Base-by-base conservation (phyloP, 1,140 invertebrate species). In the Solenopsis fugax region DNA sequence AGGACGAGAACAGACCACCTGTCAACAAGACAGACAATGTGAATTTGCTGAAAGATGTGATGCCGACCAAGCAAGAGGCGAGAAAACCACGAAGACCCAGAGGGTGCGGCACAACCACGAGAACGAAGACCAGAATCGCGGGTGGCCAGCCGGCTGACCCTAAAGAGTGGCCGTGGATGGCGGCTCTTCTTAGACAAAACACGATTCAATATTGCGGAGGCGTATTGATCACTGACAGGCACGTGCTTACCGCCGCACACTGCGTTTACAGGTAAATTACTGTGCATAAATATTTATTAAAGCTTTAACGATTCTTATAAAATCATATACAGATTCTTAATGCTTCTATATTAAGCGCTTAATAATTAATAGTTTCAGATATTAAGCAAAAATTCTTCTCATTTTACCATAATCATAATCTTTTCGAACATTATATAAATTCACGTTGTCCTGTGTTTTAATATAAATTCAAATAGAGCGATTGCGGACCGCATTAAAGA, bases 161-260 rank as follows among this genome's bases (percentile, higher is more conserved):
- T 0, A 96, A 96, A 75, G 97, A 97, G 90, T 98, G 97, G 97
- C 98, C 97, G 1, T 98, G 98, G 98, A 97, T 98, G 96, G 97
- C 96, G 0, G 97, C 97, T 2, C 91, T 98, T 37, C 95, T 97
- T 2, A 95, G 96, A 0, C 92, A 95, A 62, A 92, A 96, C 24
- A 90, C 91, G 69, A 37, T 92, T 90, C 97, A 96, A 82, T 98
- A 96, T 94, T 98, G 98, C 91, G 98, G 98, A 0, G 98, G 97
- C 1, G 96, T 96, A 0, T 95, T 98, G 4, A 97, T 98, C 85
- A 97, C 97, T 0, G 97, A 98, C 92, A 95, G 96, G 75, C 97
- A 98, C 92, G 96, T 98, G 2, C 95, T 98, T 0, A 98, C 97
- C 1, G 98, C 98, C 0, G 97, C 97, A 3, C 98, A 98, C 94